Base-by-base conservation (phyloP, 2,888 invertebrate species). In the Pyralis farinalis region DNA sequence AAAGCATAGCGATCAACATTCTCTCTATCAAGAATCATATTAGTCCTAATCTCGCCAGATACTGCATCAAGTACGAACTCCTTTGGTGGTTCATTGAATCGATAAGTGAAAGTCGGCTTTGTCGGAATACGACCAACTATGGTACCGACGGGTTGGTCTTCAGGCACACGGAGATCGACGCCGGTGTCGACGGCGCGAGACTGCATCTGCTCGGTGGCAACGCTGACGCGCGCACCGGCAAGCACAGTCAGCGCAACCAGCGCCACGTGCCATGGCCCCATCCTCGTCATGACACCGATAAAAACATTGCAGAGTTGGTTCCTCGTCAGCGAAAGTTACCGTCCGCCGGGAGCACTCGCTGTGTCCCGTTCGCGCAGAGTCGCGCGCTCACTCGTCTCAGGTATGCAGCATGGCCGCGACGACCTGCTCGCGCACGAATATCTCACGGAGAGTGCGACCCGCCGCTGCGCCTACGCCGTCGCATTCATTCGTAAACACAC, bases 11-110 rank as follows among this genome's bases (percentile, higher is more conserved):
- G 92, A 42, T 92, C 91, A 58, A 97, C 86, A 11, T 92, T 91
- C 78, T 98, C 98, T 33, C 98, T 91, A 81, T 98, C 98, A 40
- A 98, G 90, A 37, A 95, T 90, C 37, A 92, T 91, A 54, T 94
- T 94, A 8, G 96, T 97, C 64, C 91, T 91, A 22, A 98, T 96
- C 72, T 95, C 94, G 12, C 98, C 98, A 8, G 95, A 94, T 8
- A 92, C 92, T 7, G 95, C 91, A 73, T 98, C 95, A 47, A 98
- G 88, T 28, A 90, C 87, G 75, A 98, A 98, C 76, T 97, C 96
- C 55, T 93, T 91, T 0, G 97, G 96, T 10, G 95, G 94, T 71
- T 98, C 97, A 87, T 97, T 97, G 77, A 98, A 97, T 48, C 96
- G 92, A 74, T 98, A 98, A 0, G 95, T 96, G 75, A 97, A 97